Base-by-base conservation (phyloP, 2,113 vertebrate species). In the Psophia crepitans region DNA sequence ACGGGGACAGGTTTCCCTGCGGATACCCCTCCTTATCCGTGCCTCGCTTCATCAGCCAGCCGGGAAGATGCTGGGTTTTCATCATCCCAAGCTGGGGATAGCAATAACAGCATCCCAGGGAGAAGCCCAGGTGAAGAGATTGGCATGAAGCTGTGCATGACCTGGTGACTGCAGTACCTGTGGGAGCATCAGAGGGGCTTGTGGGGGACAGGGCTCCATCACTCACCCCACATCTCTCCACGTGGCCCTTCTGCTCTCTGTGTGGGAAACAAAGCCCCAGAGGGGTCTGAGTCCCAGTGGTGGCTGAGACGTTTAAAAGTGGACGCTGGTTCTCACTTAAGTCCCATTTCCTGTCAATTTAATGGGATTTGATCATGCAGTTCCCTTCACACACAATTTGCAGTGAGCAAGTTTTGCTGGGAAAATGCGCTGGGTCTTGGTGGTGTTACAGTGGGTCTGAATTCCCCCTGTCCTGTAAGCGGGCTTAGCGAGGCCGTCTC, bases 191-290 rank as follows among this genome's bases (percentile, higher is more conserved):
- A 1, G 46, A 27, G 35, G n/a, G 27, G 41, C 26, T 79, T 0
- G 0, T 0, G 5, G 39, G 33, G 48, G 6, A 17, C 41, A 35
- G 66, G 30, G 32, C 22, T 93, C 69, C 8, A 2, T 66, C n/a
- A 1, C 39, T 43, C 23, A 6, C 27, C 44, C 30, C 0, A 0
- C 1, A 4, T n/a, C 13, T 54, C 44, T 53, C 33, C 19, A 7
- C 5, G 5, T 53, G 68, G 12, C 37, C 57, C 58, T 23, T 3
- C 51, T 22, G 21, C 33, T 58, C 57, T 20, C 56, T 3, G 6
- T 0, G 0, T 16, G 53, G 61, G 54, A 78, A 84, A 11, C 68
- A 53, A 66, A 89, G 30, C 27, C 66, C 10, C 61, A n/a, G n/a
- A n/a, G n/a, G n/a, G n/a, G n/a, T n/a, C n/a, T n/a, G n/a, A n/a